Base-by-base conservation (phyloP, 2,888 invertebrate genomes). In the Acanthopleura granulata region DNA sequence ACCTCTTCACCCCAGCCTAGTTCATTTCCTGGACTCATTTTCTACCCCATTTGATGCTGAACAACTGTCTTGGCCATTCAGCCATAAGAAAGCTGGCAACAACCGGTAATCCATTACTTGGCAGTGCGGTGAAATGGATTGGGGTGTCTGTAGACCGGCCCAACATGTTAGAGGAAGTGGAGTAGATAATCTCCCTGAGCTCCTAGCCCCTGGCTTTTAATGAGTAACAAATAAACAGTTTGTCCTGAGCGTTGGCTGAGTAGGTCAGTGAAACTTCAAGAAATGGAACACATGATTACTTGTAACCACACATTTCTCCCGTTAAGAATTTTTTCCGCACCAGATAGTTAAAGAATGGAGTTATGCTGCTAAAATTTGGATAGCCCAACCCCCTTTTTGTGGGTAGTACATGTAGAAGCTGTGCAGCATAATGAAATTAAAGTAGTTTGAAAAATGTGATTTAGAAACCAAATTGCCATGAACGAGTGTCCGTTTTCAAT, bases 1-100 rank as follows among this genome's bases (percentile, higher is more conserved):
- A n/a, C 22, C 57, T 57, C 57, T 57, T 4, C 18, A 57, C 57
- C 57, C 18, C 18, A 22, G 57, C 57, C 57, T 57, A 57, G 57
- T 57, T 57, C 12, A 57, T 57, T 57, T 57, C 57, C 57, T 22
- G n/a, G 22, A 22, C 57, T 57, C 57, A 57, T 57, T 57, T 57
- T 57, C 57, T 22, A 57, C 18, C n/a, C 22, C n/a, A 57, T 57
- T 57, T 57, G n/a, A 18, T n/a, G 22, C 18, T 22, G 57, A 57
- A 57, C 57, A 57, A 57, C 57, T 57, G 57, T 57, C 22, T 18
- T 57, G 22, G 18, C 57, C 57, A 57, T 6, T 22, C 6, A 12
- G 57, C n/a, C 57, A 57, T 57, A 57, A 57, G 57, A 57, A 57
- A 57, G 57, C 18, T n/a, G n/a, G 57, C 40, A 57, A 57, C 57